A percentile compares a stretch with the other conserved stretches of the same genome.
phyloP scores from a whole-genome alignment of 2,888 invertebrate genomes.

The Nomada fabriciana region DNA sequence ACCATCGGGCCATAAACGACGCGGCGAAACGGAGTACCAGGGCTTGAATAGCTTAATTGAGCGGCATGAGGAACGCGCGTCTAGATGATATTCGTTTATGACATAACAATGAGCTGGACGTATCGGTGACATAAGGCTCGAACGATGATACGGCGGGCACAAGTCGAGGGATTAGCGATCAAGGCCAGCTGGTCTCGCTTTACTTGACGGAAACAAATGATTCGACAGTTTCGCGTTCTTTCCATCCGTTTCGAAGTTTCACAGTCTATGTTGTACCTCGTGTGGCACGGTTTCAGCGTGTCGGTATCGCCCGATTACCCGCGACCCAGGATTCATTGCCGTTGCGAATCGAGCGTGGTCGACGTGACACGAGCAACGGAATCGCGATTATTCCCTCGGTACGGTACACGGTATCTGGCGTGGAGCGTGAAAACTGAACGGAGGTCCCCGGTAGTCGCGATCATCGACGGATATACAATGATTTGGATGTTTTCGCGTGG shows the following conservation, averaged over 20 bases:
- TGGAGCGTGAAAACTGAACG: slow-evolving; percentile 20
- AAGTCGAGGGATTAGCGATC: slow-evolving; percentile 37
- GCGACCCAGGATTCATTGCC: slow-evolving; percentile 19
- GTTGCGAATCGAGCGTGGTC: slow-evolving; percentile 20
- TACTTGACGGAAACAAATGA: slow-evolving; percentile 8
- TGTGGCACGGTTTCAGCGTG: background rate
- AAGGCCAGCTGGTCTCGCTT: slow-evolving; percentile 49
- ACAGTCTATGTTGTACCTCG: background rate
- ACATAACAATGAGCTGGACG: slow-evolving; percentile 63
- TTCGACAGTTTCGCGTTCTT: slow-evolving; percentile 10
- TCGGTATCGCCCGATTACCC: slow-evolving; percentile 4
- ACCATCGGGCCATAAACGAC: slow-evolving; percentile 27
- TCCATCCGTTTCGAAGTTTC: background rate
- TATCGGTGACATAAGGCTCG: slow-evolving; percentile 60
- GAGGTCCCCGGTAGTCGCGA: slow-evolving; percentile 13
- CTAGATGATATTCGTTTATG: slow-evolving; percentile 46
- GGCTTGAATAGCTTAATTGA: slow-evolving; percentile 43
- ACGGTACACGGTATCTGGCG: background rate
- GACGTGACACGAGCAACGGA: slow-evolving; percentile 3
- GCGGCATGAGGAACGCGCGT: slow-evolving; percentile 52
- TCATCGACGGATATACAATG: slow-evolving; percentile 16
- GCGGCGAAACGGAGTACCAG: slow-evolving; percentile 14
- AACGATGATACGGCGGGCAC: slow-evolving; percentile 51
- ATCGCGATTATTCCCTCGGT: slow-evolving; percentile 12
- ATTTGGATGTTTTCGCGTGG: slow-evolving; percentile 9